Percentiles rank a stretch among this genome's conserved stretches.
These are phyloP conservation scores for Coremacera marginata DNA, from an alignment of 2,888 invertebrate genomes.

Conservation along the genomic window DNA sequence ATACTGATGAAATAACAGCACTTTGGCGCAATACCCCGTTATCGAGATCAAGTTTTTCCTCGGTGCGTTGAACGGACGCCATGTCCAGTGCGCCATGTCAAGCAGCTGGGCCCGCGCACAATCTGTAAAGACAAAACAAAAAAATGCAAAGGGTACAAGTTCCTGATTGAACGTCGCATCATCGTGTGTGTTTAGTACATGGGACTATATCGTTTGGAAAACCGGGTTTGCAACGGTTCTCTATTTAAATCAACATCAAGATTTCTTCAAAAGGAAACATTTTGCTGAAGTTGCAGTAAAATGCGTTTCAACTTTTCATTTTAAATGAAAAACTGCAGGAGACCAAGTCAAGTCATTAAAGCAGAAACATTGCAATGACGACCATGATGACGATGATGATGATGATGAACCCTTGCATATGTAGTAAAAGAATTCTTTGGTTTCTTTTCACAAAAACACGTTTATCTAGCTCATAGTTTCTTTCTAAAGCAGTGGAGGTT, in stretches of 20 bases:
- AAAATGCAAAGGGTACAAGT: conserved; percentile 50
- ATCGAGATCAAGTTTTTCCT: conserved; percentile 68
- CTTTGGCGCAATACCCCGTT: conserved; percentile 65
- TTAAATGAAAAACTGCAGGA: conserved; percentile 25
- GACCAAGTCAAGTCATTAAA: conserved; percentile 1
- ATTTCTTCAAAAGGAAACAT: conserved; percentile 32
- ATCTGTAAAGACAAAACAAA: conserved; percentile 15
- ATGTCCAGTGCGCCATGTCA: conserved; percentile 45
- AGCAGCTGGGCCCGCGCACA: conserved; percentile 43
- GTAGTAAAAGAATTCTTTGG: no score
- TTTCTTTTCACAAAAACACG: no score
- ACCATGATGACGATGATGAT: background rate
- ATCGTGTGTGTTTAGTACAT: conserved; percentile 7
- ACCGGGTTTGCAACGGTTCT: conserved; percentile 53
- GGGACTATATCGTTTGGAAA: background rate
- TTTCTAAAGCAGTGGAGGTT: no score
- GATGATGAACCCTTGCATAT: conserved; percentile 5
- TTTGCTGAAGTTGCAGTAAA: background rate
- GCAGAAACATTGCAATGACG: background rate
- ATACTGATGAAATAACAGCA: conserved; percentile 55
- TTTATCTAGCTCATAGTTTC: no score
- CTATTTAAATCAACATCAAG: conserved; percentile 66
- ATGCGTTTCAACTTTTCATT: background rate
- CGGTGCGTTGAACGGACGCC: conserved; percentile 52
- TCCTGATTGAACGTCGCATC: conserved; percentile 32